Base-by-base conservation (phyloP, 2,113 vertebrate species). In the Menidia beryllina region DNA sequence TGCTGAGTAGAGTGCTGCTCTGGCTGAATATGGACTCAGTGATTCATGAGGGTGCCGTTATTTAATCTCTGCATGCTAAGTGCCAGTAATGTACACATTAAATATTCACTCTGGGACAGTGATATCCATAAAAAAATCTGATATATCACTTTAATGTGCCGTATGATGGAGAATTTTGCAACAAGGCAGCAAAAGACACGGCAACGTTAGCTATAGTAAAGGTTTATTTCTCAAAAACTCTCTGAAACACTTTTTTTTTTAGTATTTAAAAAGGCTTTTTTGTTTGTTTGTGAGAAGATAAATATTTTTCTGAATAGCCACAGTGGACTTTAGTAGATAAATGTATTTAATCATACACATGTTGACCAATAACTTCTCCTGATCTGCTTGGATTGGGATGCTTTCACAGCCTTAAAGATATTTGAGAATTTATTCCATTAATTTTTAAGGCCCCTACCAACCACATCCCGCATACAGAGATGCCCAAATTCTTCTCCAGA, bases 61-160 rank as follows among this genome's bases (percentile, higher is more conserved):
- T 52, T 69, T 43, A 52, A 50, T 49, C 30, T 3, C 12, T 53
- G 25, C 23, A 20, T 34, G 39, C 43, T 69, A 23, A 17, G 20
- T 51, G 57, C 15, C 11, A 34, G 61, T 25, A 25, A 68, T 41
- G 21, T 51, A 60, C 15, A 39, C 51, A 45, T 51, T 54, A 69
- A 75, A 64, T 5, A 67, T 57, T 75, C 11, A 48, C 24, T 17
- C 25, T 21, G 30, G 23, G 50, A 71, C 30, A 47, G 50, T 57
- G 3, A 49, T 8, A 15, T 45, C 41, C 49, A 20, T 30, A 8
- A 34, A 34, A 8, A 34, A 34, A 34, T 34, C 30, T 19, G 4
- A 10, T 15, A 5, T 66, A 30, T 43, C 14, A 3, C 20, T 24
- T 58, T 39, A 20, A 30, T 68, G 15, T 55, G 48, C 13, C 2